Evolutionary conservation across 92 coral and sea anemone species (phyloP).

Genomic region (Scolanthus callimorphus): DNA sequence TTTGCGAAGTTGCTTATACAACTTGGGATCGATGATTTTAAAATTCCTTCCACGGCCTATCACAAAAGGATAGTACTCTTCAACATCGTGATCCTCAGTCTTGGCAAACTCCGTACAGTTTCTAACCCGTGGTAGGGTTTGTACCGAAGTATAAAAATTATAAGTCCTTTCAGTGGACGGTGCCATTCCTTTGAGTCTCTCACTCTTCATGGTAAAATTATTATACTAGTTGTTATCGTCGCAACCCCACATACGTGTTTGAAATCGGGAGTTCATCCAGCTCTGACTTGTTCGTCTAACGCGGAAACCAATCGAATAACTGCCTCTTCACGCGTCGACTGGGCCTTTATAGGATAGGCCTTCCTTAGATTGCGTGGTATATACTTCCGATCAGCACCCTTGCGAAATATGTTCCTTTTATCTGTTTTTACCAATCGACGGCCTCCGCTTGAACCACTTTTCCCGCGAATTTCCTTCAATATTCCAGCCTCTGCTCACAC

Average conservation of each 20-base stretch:
- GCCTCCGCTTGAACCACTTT: constrained; percentile 44
- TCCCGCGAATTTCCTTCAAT: constrained; percentile 80
- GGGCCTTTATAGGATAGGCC: constrained; percentile 36
- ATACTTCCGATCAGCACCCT: constrained; percentile 89
- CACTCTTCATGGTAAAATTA: constrained; percentile 17
- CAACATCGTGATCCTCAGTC: constrained; percentile 68
- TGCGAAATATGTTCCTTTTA: constrained; percentile 74
- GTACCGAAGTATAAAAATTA: constrained; percentile 27
- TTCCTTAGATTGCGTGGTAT: constrained; percentile 80
- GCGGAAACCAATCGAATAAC: constrained; percentile 21
- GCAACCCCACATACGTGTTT: background rate
- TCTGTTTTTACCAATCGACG: constrained; percentile 64
- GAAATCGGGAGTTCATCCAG: background rate
- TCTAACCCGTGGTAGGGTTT: constrained; percentile 28
- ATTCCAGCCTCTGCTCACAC: background rate
- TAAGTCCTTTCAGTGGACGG: constrained; percentile 11
- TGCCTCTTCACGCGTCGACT: constrained; percentile 14
- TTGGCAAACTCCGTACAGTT: constrained; percentile 30
- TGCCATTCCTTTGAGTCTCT: constrained; percentile 35
- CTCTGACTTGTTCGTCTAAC: constrained; percentile 13
- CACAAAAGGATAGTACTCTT: constrained; percentile 81
- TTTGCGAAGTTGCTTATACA: constrained; percentile 82
- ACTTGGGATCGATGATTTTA: constrained; percentile 83
- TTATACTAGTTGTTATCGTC: too few species aligned
- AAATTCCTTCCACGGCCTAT: constrained; percentile 77